Base-by-base conservation (phyloP, 2,797 vertebrate species). In the Catostomus latipinnis region DNA sequence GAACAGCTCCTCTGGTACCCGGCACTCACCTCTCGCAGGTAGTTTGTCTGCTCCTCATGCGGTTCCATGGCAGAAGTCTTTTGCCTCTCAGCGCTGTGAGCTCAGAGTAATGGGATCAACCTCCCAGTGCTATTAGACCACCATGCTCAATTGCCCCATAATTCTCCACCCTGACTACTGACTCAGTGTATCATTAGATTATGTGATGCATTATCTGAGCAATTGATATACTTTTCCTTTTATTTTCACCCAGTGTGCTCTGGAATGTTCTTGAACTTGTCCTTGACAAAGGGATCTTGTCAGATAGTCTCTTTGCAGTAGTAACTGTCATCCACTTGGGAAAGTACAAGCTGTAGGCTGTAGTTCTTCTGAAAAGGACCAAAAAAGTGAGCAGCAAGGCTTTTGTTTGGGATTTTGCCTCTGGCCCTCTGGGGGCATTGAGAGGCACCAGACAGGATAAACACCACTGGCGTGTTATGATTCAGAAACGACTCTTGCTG, bases 21-120 rank as follows among this genome's bases (percentile, higher is more conserved):
- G 56, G 43, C n/a, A 56, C 72, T 69, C 77, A 74, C 80, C 77
- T 81, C 78, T 86, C 78, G 76, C 46, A 67, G 72, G 57, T 67
- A 76, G 61, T 81, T 82, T 78, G 78, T 82, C 81, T 68, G 54
- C 57, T 81, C 71, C 48, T 54, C 82, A 61, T 9, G 5, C 71
- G 58, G 52, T 73, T 73, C 56, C 81, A 76, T 82, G 71, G 71
- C 81, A 81, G 54, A 54, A 49, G 71, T 70, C 71, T 77, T 80
- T 81, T 57, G 48, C 70, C 46, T 78, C 71, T 68, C 43, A 73
- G 69, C 73, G 60, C 65, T 74, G 54, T 14, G 48, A 61, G 22
- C 50, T 69, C 53, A 63, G 70, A 61, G 43, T 81, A 74, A 84
- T 86, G 71, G 57, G 82, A 74, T 68, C 75, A 82, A n/a, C 52